These are phyloP conservation scores for Cerastis rubricosa DNA, from an alignment of 2,888 invertebrate species.

Conservation along the genomic window DNA sequence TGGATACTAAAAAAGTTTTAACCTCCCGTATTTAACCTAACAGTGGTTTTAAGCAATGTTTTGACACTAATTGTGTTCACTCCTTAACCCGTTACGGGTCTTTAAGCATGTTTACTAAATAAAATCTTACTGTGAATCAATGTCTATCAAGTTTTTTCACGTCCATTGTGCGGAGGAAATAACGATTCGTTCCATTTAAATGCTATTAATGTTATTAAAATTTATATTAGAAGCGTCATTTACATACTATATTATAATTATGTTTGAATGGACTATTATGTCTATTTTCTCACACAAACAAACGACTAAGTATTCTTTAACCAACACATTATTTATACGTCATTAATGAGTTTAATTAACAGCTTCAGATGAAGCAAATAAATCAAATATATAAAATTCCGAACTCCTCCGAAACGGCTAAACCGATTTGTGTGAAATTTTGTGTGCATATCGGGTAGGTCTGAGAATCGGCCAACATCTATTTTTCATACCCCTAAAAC, in stretches of 20 bases:
- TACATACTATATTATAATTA: conserved; percentile 32
- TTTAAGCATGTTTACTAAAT: conserved; percentile 10
- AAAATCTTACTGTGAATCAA: conserved; percentile 25
- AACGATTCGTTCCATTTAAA: conserved; percentile 48
- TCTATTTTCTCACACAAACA: conserved; percentile 24
- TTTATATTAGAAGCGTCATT: conserved; percentile 34
- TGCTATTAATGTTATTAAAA: conserved; percentile 47
- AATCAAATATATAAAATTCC: too few relatives aligned
- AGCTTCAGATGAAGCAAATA: too few relatives aligned
- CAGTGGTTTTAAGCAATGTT: not conserved
- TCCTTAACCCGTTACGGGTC: not conserved
- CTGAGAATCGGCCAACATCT: too few relatives aligned
- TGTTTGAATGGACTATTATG: conserved; percentile 33
- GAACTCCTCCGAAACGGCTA: too few relatives aligned
- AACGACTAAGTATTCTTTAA: conserved; percentile 18
- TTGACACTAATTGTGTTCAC: conserved; percentile 5
- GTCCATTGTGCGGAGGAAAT: conserved; percentile 24
- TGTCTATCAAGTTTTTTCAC: conserved; percentile 6
- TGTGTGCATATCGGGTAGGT: too few relatives aligned
- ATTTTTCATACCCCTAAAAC: too few relatives aligned
- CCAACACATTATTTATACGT: not conserved
- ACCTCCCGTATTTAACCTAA: not conserved
- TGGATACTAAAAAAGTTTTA: not conserved
- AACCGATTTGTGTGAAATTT: too few relatives aligned
- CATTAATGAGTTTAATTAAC: not conserved